Conservation (phyloP, 2,113 vertebrate species). For the Callipepla californica region DNA sequence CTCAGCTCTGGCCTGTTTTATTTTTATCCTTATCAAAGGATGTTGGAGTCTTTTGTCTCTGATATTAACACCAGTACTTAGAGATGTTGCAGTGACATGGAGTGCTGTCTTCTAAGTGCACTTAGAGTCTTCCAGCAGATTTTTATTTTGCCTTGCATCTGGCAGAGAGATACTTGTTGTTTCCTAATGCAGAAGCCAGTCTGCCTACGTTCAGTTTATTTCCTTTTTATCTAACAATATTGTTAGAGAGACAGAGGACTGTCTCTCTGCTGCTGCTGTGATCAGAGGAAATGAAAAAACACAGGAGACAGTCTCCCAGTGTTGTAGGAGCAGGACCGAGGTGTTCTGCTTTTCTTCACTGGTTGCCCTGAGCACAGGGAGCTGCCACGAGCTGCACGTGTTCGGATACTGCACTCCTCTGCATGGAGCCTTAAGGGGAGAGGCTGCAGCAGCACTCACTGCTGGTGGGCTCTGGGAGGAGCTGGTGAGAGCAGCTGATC, state of each 20-base stretch:
- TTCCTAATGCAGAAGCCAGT: neutral
- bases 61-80: neutral
- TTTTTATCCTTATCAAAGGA: neutral
- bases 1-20: neutral
- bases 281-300: conserved; percentile 6
- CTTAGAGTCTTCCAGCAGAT: neutral
- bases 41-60: neutral
- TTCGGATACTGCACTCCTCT: neutral
- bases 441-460: neutral
- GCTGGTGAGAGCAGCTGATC: neutral
- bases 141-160: neutral
- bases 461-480: neutral
- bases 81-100: neutral
- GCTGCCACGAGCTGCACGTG: neutral
- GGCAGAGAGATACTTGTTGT: neutral
- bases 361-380: neutral
- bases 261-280: neutral
- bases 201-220: conserved; percentile 26
- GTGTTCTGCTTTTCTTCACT: neutral
- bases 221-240: conserved; percentile 10
- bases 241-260: neutral
- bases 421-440: rapidly evolving
- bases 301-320: neutral
- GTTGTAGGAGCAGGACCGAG: neutral
- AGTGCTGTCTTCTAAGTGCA: neutral